Percentiles rank a stretch among this genome's conserved stretches.
Evolutionary conservation across 2,888 invertebrate species (phyloP).

Genomic region (Cephus spinipes): DNA sequence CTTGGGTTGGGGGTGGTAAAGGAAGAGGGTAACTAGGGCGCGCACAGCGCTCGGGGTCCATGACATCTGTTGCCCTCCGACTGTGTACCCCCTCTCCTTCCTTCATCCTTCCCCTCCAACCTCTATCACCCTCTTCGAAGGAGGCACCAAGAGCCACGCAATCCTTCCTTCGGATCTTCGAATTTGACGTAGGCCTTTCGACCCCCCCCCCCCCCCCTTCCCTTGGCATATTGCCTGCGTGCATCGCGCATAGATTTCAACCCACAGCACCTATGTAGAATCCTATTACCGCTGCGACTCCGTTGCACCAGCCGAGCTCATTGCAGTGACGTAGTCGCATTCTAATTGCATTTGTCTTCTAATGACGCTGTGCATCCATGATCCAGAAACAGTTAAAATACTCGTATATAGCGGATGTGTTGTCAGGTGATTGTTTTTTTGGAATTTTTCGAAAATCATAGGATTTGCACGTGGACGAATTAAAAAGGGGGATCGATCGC

Average conservation of each 20-base stretch:
- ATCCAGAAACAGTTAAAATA: neutral
- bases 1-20: slow-evolving; percentile 6
- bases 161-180: no score
- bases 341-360: neutral
- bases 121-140: neutral
- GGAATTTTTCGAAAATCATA: neutral
- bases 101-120: neutral
- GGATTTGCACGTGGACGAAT: no score
- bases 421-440: neutral
- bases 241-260: neutral
- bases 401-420: neutral
- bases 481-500: no score
- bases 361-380: neutral
- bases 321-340: neutral
- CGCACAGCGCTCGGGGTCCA: slow-evolving; percentile 38
- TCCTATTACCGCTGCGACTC: neutral
- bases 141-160: no score
- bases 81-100: neutral
- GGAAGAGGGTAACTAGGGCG: slow-evolving; percentile 36
- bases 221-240: neutral
- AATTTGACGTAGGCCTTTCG: neutral
- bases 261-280: neutral
- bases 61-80: slow-evolving; percentile 47
- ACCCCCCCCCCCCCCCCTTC: neutral
- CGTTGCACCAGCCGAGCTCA: neutral